Percentiles rank a stretch among this genome's conserved stretches.
These are phyloP conservation scores for Empis stercorea DNA, from an alignment of 2,888 invertebrate genomes.

Conservation along the genomic window DNA sequence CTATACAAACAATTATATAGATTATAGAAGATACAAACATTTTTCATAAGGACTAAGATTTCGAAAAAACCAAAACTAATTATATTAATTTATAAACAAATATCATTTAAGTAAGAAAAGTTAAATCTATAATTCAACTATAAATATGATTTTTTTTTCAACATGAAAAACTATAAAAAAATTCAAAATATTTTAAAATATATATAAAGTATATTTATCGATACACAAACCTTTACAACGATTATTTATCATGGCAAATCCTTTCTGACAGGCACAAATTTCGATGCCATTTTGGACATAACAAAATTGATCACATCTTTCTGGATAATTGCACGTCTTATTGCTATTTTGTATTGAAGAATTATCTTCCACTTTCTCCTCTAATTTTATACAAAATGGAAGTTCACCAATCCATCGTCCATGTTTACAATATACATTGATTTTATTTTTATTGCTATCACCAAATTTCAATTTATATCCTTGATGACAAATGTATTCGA, in stretches of 20 bases:
- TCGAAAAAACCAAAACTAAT: too few relatives aligned
- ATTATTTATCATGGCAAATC: conserved; percentile 29
- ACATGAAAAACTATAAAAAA: too few relatives aligned
- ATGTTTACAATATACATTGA: conserved; percentile 14
- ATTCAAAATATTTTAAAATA: too few relatives aligned
- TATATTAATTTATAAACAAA: too few relatives aligned
- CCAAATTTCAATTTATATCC: conserved; percentile 12
- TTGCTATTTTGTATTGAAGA: conserved; percentile 4
- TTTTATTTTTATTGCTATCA: conserved; percentile 4
- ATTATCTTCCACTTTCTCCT: not conserved
- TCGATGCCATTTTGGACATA: conserved; percentile 19
- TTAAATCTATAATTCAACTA: too few relatives aligned
- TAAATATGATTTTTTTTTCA: too few relatives aligned
- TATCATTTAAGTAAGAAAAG: too few relatives aligned
- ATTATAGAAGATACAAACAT: too few relatives aligned
- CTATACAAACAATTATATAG: too few relatives aligned
- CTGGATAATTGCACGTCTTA: conserved; percentile 9
- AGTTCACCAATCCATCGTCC: conserved; percentile 13
- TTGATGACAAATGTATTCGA: conserved; percentile 15
- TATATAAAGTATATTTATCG: not conserved
- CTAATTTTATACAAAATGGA: conserved; percentile 11
- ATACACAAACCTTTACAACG: conserved; percentile 13
- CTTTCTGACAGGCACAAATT: conserved; percentile 38
- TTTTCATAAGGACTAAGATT: too few relatives aligned
- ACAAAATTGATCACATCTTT: conserved; percentile 15